Base-by-base conservation (phyloP, 2,888 invertebrate genomes). In the Acheta domesticus region DNA sequence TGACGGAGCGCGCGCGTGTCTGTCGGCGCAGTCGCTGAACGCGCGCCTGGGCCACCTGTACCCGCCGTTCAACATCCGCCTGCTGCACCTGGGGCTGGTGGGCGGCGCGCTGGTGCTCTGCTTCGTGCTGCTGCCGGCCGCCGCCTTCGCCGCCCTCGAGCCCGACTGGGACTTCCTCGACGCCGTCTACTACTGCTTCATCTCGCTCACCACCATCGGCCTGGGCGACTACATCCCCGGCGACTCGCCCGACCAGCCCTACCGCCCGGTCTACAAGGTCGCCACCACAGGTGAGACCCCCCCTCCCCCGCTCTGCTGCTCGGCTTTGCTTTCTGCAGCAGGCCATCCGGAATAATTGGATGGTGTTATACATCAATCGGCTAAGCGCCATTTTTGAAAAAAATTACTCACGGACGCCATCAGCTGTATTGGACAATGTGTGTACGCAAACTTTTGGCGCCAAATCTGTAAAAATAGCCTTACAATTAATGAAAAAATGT, bases 161-260 rank as follows among this genome's bases (percentile, higher is more conserved):
- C 92, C 93, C 0, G 92, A 91, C 12, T 96, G 96, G 96, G 93
- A 93, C 86, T 94, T 91, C 86, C 88, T 96, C 83, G 96, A 96
- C 88, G 93, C 96, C 0, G 90, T 96, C 85, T 96, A 96, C 87
- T 96, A 95, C 87, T 96, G 96, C 87, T 96, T 96, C 88, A 94
- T 96, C 84, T 96, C 96, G 19, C 88, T 96, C 82, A 96, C 96
- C 48, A 96, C 96, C 82, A 94, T 96, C 84, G 95, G 96, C 19
- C 89, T 96, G 3, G 96, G 96, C 0, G 96, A 96, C 87, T 96
- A 94, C 87, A 94, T 96, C 83, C 96, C 96, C 0, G 95, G 95
- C 0, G 95, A 96, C 85, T 89, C 91, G 14, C 91, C 93, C 0
- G 90, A 92, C 83, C 93, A 94, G 85, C 90, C 90, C n/a, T 91